These are phyloP conservation scores for Chaetura pelagica DNA, from an alignment of 2,113 vertebrate genomes.

Conservation along the genomic window DNA sequence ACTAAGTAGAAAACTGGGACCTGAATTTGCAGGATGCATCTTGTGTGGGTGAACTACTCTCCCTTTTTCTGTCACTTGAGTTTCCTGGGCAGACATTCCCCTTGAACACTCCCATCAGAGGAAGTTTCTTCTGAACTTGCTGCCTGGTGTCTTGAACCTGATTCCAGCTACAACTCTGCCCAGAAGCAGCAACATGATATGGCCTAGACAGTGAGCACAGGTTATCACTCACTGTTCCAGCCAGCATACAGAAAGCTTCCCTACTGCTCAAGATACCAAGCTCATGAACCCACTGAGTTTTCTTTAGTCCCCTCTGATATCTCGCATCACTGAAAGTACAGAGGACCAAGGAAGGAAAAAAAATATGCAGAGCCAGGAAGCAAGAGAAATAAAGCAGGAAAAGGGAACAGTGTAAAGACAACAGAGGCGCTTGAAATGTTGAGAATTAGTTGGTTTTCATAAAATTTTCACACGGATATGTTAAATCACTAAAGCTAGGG, in stretches of 20 bases:
- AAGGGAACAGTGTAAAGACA: neutral
- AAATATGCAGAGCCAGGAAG: neutral
- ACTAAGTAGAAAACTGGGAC: neutral
- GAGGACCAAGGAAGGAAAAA: neutral
- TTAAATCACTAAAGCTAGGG: conserved; percentile 59
- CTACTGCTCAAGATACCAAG: neutral
- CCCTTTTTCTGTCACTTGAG: neutral
- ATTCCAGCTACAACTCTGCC: conserved; percentile 6
- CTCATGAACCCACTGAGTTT: neutral
- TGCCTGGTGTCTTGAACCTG: neutral
- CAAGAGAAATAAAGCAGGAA: neutral
- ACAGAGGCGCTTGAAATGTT: conserved; percentile 9
- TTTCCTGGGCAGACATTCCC: neutral
- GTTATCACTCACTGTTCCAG: neutral
- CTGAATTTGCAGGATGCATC: neutral
- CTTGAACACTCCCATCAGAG: neutral
- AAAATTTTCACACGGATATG: conserved; percentile 50
- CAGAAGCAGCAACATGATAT: neutral
- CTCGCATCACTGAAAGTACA: neutral
- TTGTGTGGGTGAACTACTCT: neutral
- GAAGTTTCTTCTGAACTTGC: neutral
- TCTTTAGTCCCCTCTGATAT: neutral
- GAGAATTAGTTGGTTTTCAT: conserved; percentile 3
- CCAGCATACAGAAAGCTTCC: neutral
- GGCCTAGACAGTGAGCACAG: neutral